Evolutionary conservation across 2,888 invertebrate genomes (phyloP).

Genomic region (Apamea anceps): DNA sequence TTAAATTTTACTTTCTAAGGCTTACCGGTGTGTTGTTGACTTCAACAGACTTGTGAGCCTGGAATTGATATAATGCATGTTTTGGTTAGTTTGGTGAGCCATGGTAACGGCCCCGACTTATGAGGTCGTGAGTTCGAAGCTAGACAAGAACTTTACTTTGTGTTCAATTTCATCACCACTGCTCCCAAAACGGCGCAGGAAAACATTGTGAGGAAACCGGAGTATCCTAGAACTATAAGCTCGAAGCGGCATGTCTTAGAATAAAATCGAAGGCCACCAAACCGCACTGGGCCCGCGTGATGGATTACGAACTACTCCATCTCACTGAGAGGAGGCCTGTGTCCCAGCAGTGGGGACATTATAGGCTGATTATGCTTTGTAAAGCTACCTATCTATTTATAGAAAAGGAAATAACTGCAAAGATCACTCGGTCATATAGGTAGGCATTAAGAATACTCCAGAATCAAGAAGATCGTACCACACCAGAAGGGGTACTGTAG

Average conservation of each 20-base stretch:
- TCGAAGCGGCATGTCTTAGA: not conserved
- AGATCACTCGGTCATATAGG: not conserved
- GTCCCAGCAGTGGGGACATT: no score
- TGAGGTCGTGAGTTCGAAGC: no score
- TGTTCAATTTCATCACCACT: no score
- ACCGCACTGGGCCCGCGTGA: no score
- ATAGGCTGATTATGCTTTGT: no score
- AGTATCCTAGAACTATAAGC: not conserved
- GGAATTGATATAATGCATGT: not conserved
- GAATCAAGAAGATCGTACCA: not conserved
- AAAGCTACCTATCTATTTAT: not conserved
- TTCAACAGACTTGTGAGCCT: not conserved
- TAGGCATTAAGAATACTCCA: slow-evolving; percentile 14
- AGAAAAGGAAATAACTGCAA: not conserved
- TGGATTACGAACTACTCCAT: no score
- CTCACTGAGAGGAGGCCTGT: no score
- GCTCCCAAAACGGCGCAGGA: no score
- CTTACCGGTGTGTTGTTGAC: not conserved
- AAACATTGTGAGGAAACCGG: no score
- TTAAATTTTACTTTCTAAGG: not conserved
- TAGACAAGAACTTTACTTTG: no score
- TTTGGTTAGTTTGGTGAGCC: no score
- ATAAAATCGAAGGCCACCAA: not conserved
- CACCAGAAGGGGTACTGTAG: not conserved
- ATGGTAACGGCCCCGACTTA: no score